phyloP scores from a whole-genome alignment of 2,888 invertebrate genomes.

The Tillus elongatus region DNA sequence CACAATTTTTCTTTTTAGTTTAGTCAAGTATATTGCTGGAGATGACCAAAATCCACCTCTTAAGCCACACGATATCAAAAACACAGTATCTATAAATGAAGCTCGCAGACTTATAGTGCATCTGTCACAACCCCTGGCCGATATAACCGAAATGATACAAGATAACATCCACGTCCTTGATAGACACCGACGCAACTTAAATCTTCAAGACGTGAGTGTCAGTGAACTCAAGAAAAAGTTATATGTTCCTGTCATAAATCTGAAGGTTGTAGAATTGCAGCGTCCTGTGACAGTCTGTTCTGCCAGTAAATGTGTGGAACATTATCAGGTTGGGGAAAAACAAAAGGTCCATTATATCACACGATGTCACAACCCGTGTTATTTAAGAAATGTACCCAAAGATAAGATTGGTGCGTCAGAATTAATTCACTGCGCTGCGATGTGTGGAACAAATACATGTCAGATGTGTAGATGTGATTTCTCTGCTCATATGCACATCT shows the following conservation, averaged over 20 bases:
- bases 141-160: slow-evolving; percentile 32
- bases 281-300: slow-evolving; percentile 34
- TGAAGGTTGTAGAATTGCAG: slow-evolving; percentile 25
- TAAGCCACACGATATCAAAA: slow-evolving; percentile 30
- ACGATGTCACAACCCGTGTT: slow-evolving; percentile 2
- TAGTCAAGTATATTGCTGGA: slow-evolving; percentile 30
- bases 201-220: slow-evolving; percentile 23
- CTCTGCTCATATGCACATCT: slow-evolving; percentile 2
- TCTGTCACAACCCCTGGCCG: slow-evolving; percentile 33
- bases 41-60: slow-evolving; percentile 21
- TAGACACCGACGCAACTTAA: slow-evolving; percentile 23
- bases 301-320: slow-evolving; percentile 25
- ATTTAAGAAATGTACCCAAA: not conserved
- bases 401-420: not conserved
- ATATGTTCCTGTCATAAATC: slow-evolving; percentile 29
- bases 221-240: slow-evolving; percentile 28
- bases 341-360: not conserved
- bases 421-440: not conserved
- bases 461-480: not conserved
- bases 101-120: slow-evolving; percentile 32
- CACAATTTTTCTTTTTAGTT: slow-evolving; percentile 21
- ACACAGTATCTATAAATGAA: slow-evolving; percentile 34
- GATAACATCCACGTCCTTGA: slow-evolving; percentile 31
- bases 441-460: not conserved
- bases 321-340: not conserved